Base-by-base conservation (phyloP, 2,797 vertebrate genomes). In the Hirundo rustica region DNA sequence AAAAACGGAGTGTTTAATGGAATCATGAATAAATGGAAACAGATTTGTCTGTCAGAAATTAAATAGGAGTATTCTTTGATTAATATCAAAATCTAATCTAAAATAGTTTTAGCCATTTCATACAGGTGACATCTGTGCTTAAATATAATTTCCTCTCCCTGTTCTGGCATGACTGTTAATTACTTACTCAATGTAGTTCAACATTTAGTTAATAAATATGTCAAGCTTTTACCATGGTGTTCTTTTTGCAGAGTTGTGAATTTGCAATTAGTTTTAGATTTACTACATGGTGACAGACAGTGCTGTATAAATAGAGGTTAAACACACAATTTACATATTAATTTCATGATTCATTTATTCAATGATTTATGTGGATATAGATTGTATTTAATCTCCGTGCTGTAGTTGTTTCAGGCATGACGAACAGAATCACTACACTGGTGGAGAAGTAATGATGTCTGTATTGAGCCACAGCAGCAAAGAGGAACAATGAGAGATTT, bases 261-360 rank as follows among this genome's bases (percentile, higher is more conserved):
- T 98, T 98, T 97, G 98, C 98, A 98, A 99, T 98, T 98, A 98
- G 98, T 98, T 98, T 98, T 98, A 98, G 98, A 98, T 98, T 98
- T 98, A 98, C 98, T 98, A 98, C 98, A 97, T 97, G 97, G 97
- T 98, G 98, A 98, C 98, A 98, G 98, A 98, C 98, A 98, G 98
- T 98, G 98, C 98, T 98, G 97, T 98, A 98, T 98, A 98, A 98
- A 98, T 98, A 98, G 98, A 98, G 98, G 98, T 99, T 99, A 99
- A 99, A 98, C 98, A 98, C 98, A 98, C 98, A 98, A 98, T 99
- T 99, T 99, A 98, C 98, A 98, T 99, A 99, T 99, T 99, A 98
- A 98, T 99, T 99, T 98, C 98, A 98, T 99, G 98, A 98, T 98
- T 98, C 98, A 98, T 99, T 99, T 98, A 98, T 98, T 98, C 98